Conservation (phyloP, 2,797 vertebrate species). For the Neomorphus geoffroyi region DNA sequence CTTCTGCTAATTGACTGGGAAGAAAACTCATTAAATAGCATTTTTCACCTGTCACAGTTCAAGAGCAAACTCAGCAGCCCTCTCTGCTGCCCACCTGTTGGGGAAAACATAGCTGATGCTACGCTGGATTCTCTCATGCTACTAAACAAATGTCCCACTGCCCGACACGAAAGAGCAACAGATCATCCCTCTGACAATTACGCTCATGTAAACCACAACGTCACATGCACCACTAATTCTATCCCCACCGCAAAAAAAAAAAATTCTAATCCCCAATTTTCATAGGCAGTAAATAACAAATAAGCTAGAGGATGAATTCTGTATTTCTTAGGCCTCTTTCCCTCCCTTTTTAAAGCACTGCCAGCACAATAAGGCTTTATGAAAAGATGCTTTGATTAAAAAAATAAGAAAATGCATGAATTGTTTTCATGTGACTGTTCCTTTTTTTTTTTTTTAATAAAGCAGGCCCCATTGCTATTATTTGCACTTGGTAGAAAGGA, state of each 20-base stretch:
- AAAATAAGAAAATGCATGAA: background rate
- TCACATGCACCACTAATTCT: background rate
- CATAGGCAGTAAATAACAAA: background rate
- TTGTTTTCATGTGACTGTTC: background rate
- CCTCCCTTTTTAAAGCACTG: background rate
- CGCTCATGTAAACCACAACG: background rate
- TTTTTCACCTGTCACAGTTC: constrained; percentile 60
- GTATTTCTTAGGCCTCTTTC: background rate
- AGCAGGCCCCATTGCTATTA: background rate
- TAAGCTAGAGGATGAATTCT: background rate
- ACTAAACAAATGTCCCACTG: background rate
- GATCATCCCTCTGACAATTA: background rate
- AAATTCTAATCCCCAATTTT: background rate
- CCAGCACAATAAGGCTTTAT: background rate
- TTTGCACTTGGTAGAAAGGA: background rate
- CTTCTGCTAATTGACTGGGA: constrained; percentile 57
- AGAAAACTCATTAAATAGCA: constrained; percentile 61
- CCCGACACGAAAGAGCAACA: background rate
- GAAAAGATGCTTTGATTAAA: background rate
- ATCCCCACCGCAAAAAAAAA: background rate
- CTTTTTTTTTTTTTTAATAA: background rate
- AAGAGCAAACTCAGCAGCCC: constrained; percentile 13
- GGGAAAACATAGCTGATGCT: background rate
- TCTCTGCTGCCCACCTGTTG: constrained; percentile 31
- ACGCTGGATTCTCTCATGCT: background rate